phyloP scores from a whole-genome alignment of 1,140 invertebrate genomes.

The Metopolophium dirhodum region DNA sequence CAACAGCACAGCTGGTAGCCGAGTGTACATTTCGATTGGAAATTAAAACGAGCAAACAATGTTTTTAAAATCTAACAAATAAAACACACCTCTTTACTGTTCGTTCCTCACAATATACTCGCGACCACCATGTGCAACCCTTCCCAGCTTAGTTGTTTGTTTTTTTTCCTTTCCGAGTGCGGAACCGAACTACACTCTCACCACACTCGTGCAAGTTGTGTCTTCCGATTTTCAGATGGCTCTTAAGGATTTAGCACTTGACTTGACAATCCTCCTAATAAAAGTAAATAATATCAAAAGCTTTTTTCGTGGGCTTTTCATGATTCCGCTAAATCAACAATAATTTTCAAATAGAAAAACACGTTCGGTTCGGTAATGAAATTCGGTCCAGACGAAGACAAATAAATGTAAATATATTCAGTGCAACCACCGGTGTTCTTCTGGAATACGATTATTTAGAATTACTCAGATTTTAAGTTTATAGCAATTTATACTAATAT shows the following conservation, averaged over 20 bases:
- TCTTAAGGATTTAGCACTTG: not conserved
- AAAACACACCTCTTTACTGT: not conserved
- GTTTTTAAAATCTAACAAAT: not conserved
- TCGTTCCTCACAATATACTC: not conserved
- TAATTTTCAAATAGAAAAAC: not conserved
- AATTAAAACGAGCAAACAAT: not conserved
- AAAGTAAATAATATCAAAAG: not conserved
- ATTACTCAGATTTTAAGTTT: not conserved
- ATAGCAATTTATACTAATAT: not conserved
- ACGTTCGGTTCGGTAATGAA: not conserved
- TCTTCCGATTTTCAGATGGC: not conserved
- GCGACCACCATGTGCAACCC: not conserved
- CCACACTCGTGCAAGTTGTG: not conserved
- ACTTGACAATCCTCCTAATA: not conserved
- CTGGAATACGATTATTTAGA: not conserved
- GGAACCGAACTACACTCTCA: not conserved
- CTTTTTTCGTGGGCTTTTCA: not conserved
- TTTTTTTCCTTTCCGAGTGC: not conserved
- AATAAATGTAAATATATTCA: not conserved
- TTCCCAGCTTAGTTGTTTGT: slow-evolving; percentile 33
- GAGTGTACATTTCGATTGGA: not conserved
- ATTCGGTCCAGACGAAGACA: not conserved
- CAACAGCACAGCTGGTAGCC: not conserved
- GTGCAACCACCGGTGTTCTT: not conserved
- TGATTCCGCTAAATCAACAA: not conserved